Evolutionary conservation across 2,113 vertebrate genomes (phyloP), one percentile per base, ranked within the genome.

Genomic region (Oncorhynchus clarkii): DNA sequence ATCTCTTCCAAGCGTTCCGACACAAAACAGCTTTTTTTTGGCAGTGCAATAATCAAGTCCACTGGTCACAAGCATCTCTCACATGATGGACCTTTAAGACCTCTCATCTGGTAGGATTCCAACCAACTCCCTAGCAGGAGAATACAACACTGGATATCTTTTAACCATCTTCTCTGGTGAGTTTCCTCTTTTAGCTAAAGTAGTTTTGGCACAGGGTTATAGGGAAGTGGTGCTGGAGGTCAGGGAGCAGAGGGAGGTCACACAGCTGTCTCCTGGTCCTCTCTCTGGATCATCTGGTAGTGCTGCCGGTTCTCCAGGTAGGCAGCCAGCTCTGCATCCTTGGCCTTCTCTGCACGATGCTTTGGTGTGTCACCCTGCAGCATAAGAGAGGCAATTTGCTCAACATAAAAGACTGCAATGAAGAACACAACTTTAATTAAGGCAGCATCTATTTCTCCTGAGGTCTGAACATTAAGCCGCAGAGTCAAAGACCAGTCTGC

Each of bases 271-370:
- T 99, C 97, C 87, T 98, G 97, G 90, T 99, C 97, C 83, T 99
- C 97, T 20, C 97, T 91, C 81, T 97, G 96, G 72, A 97, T 95
- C 97, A 98, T 98, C 94, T 99, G 96, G 91, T 96, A 96, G 85
- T 99, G 97, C 93, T 98, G 97, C 72, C 95, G 91, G 92, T 95
- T 98, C 88, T 96, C 97, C 87, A 99, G 93, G 88, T 98, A 99
- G 20, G 95, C 96, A 0, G 97, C 97, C 83, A 99, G 92, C 54
- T 98, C 96, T 0, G 92, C 86, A 80, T 99, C 97, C 0, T 95
- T 88, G 0, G 97, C 96, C 82, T 96, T 97, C 88, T 98, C 96
- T 0, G 97, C 97, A 24, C 95, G 88, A 91, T 97, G 95, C 91
- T 96, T 95, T 0, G 97, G 95, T 5, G 97, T 98, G 68, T 99